Evolutionary conservation across 1,140 invertebrate species (phyloP).

Genomic region (Hylaeus anthracinus): DNA sequence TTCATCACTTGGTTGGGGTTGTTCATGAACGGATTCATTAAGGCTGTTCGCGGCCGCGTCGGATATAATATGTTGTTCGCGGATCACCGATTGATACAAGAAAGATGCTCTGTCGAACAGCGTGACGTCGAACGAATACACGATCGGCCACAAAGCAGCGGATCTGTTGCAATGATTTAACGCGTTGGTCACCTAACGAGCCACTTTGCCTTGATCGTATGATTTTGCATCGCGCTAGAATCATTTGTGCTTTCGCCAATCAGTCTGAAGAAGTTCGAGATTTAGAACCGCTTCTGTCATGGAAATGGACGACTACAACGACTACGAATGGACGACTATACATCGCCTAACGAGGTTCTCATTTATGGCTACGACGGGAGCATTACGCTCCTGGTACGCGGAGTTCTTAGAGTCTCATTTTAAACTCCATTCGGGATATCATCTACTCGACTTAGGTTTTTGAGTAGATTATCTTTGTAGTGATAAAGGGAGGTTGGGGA

Average conservation of each 20-base stretch:
- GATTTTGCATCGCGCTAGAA: slow-evolving; percentile 8
- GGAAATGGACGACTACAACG: neutral
- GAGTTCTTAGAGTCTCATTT: neutral
- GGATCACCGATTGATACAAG: slow-evolving; percentile 47
- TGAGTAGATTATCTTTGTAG: no score
- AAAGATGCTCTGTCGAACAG: slow-evolving; percentile 8
- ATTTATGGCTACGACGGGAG: neutral
- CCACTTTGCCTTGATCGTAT: slow-evolving; percentile 7
- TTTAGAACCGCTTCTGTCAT: neutral
- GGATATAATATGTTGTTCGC: slow-evolving; percentile 49
- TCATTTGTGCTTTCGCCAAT: slow-evolving; percentile 33
- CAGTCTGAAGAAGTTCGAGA: neutral
- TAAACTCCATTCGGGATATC: neutral
- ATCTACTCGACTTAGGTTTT: neutral
- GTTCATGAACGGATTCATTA: slow-evolving; percentile 56
- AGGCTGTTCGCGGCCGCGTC: slow-evolving; percentile 23
- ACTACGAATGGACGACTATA: neutral
- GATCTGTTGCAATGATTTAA: slow-evolving; percentile 15
- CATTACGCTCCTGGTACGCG: neutral
- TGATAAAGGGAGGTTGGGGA: no score
- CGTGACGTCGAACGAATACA: slow-evolving; percentile 44
- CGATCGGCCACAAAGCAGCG: slow-evolving; percentile 20
- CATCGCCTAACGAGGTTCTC: neutral
- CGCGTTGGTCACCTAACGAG: slow-evolving; percentile 24
- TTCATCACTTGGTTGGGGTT: slow-evolving; percentile 52